Percentiles rank a stretch among this genome's conserved stretches.
Conservation (phyloP, 2,797 vertebrate genomes). For the Brachyalestes nurse region DNA sequence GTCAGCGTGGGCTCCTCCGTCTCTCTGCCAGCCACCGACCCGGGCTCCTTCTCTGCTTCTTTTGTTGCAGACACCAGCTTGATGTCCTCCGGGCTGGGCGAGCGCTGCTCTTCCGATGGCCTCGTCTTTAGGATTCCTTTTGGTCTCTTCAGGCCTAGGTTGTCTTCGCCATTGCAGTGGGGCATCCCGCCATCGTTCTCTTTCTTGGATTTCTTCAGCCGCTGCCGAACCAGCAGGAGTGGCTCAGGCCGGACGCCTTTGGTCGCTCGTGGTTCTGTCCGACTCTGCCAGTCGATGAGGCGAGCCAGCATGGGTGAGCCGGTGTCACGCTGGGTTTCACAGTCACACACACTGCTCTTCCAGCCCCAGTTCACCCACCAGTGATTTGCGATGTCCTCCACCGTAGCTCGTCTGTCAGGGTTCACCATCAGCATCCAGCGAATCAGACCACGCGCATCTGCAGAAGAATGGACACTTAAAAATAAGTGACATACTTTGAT, state of each 20-base stretch:
- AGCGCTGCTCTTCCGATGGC: constrained; percentile 88
- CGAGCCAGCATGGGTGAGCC: constrained; percentile 93
- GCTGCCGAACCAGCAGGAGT: constrained; percentile 84
- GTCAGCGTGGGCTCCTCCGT: constrained; percentile 71
- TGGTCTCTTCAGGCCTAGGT: constrained; percentile 89
- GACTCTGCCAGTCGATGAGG: constrained; percentile 97
- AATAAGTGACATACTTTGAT: not conserved
- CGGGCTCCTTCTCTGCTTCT: constrained; percentile 74
- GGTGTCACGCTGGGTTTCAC: constrained; percentile 85
- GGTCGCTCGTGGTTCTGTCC: constrained; percentile 84
- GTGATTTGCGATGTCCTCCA: constrained; percentile 98
- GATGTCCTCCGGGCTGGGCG: constrained; percentile 84
- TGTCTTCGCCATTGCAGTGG: constrained; percentile 80
- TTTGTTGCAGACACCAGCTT: constrained; percentile 78
- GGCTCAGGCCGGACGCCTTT: constrained; percentile 74
- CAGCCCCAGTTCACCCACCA: constrained; percentile 99
- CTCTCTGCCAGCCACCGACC: constrained; percentile 67
- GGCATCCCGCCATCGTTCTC: constrained; percentile 86
- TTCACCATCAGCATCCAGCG: constrained; percentile 99
- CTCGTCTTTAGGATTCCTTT: constrained; percentile 96
- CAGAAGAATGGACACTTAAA: not conserved
- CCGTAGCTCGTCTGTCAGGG: constrained; percentile 93
- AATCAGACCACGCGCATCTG: constrained; percentile 96
- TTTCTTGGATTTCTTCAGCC: constrained; percentile 96
- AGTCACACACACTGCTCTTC: constrained; percentile 96